phyloP scores from a whole-genome alignment of 2,113 vertebrate genomes.

The Xerus inauris region DNA sequence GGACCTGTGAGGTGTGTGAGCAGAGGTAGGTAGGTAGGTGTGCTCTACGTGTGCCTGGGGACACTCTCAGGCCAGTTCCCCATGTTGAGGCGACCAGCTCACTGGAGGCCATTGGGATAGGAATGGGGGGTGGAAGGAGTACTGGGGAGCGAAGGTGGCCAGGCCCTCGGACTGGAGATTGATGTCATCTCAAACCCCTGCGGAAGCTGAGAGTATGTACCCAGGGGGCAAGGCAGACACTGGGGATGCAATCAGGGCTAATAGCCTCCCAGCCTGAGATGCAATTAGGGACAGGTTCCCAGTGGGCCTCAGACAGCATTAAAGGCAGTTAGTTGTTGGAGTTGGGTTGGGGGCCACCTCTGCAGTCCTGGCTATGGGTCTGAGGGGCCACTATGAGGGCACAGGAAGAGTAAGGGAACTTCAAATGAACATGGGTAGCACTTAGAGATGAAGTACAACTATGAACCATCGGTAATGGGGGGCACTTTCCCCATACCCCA shows the following conservation, averaged over 20 bases:
- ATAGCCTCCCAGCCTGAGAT: constrained; percentile 75
- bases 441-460: not conserved
- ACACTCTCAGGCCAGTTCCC: not conserved
- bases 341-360: not conserved
- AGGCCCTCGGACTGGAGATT: not conserved
- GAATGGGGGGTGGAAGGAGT: not conserved
- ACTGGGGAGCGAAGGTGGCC: not conserved
- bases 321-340: not conserved
- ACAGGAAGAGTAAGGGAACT: not conserved
- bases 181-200: constrained; percentile 35
- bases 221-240: constrained; percentile 43
- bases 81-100: not conserved
- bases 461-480: not conserved
- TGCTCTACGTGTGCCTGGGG: not conserved
- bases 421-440: not conserved
- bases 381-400: not conserved
- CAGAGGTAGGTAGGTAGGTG: not conserved
- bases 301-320: not conserved
- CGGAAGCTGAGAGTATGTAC: constrained; percentile 17
- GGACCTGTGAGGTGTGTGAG: not conserved
- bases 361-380: not conserved
- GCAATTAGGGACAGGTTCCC: constrained; percentile 72
- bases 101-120: not conserved
- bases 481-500: not conserved
- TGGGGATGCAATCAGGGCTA: constrained; percentile 78